Conservation (phyloP, 2,888 invertebrate genomes). For the Incurvaria masculella region DNA sequence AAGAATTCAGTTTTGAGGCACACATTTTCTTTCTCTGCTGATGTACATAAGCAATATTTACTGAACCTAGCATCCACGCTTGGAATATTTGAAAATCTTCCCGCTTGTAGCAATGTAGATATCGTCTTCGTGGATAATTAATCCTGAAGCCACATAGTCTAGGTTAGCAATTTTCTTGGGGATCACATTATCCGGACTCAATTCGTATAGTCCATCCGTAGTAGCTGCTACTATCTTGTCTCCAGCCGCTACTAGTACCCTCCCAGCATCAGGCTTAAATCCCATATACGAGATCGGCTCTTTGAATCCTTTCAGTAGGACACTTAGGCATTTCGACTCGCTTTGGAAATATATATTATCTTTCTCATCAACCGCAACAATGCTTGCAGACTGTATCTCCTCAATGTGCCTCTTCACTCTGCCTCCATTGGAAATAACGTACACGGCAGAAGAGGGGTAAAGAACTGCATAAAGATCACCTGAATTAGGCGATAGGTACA, state of each 20-base stretch:
- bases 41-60: not conserved
- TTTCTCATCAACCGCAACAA: conserved; percentile 35
- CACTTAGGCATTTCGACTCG: conserved; percentile 45
- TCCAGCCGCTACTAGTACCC: conserved; percentile 32
- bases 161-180: conserved; percentile 42
- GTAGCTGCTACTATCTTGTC: conserved; percentile 33
- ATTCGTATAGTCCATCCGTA: conserved; percentile 40
- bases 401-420: conserved; percentile 36
- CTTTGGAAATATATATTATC: conserved; percentile 45
- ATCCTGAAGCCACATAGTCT: conserved; percentile 37
- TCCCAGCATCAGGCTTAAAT: conserved; percentile 35
- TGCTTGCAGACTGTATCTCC: conserved; percentile 38
- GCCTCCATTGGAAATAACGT: conserved; percentile 27
- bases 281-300: conserved; percentile 46
- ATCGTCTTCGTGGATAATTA: conserved; percentile 28
- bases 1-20: too few species aligned
- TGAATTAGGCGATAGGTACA: conserved; percentile 31
- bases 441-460: conserved; percentile 41
- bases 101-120: conserved; percentile 36
- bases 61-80: not conserved
- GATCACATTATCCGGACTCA: conserved; percentile 34
- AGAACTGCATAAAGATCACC: conserved; percentile 35
- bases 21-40: too few species aligned
- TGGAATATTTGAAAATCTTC: conserved; percentile 35
- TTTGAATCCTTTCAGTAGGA: conserved; percentile 37